phyloP scores from a whole-genome alignment of 2,888 invertebrate genomes.

The Malachius bipustulatus region DNA sequence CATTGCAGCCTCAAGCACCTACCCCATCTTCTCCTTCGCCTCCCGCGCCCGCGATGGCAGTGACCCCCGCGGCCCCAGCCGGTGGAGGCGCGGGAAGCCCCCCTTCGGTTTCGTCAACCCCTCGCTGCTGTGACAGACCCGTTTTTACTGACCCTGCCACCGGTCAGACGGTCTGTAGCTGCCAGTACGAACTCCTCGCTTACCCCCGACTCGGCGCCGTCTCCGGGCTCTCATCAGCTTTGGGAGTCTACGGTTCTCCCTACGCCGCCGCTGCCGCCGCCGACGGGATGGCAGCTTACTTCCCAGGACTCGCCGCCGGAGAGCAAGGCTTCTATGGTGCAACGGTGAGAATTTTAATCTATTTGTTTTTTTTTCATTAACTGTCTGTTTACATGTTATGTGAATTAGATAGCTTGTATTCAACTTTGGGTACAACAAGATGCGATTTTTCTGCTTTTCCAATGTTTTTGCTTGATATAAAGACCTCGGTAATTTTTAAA shows the following conservation, averaged over 20 bases:
- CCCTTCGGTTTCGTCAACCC: constrained; percentile 34
- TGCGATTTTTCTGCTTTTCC: too few relatives aligned
- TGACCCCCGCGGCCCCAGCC: constrained; percentile 36
- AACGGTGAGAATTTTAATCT: constrained; percentile 53
- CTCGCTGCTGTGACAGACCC: constrained; percentile 81
- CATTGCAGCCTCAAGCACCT: constrained; percentile 60
- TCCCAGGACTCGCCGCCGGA: constrained; percentile 72
- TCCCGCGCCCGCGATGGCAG: constrained; percentile 35
- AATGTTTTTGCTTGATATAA: too few relatives aligned
- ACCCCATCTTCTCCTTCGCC: constrained; percentile 50
- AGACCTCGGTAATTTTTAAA: too few relatives aligned
- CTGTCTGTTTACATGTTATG: too few relatives aligned
- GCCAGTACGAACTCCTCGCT: constrained; percentile 79
- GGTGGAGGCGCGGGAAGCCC: constrained; percentile 43
- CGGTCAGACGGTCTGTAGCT: constrained; percentile 80
- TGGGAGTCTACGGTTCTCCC: constrained; percentile 70
- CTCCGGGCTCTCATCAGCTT: constrained; percentile 60
- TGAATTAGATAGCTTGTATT: too few relatives aligned
- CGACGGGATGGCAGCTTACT: constrained; percentile 76
- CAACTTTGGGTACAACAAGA: too few relatives aligned
- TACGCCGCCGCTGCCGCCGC: too few relatives aligned
- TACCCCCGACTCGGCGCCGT: constrained; percentile 62
- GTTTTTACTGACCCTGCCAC: constrained; percentile 83
- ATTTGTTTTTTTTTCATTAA: too few relatives aligned
- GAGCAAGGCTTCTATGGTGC: constrained; percentile 78